These are phyloP conservation scores for Morus bassanus DNA, from an alignment of 2,797 vertebrate species.

Conservation along the genomic window DNA sequence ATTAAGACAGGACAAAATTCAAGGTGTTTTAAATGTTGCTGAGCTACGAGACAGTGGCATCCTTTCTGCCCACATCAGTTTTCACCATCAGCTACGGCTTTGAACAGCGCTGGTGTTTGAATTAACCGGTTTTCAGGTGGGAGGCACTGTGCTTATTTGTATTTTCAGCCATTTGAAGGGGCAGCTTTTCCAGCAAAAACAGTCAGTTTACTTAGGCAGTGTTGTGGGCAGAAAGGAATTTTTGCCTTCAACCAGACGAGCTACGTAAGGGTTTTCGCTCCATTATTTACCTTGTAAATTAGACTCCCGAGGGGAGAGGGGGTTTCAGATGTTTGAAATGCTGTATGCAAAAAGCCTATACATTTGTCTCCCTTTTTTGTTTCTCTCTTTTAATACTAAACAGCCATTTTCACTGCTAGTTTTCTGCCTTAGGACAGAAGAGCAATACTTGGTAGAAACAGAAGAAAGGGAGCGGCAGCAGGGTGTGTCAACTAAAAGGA, in stretches of 20 bases:
- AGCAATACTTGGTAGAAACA: background rate
- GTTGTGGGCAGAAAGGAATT: constrained; percentile 10
- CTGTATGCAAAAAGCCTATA: constrained; percentile 15
- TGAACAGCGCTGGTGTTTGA: background rate
- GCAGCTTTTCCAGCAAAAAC: background rate
- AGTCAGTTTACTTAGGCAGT: background rate
- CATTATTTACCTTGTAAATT: constrained; percentile 63
- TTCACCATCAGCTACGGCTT: background rate
- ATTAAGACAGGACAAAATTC: background rate
- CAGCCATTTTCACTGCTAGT: background rate
- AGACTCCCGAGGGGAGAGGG: background rate
- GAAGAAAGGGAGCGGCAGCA: background rate
- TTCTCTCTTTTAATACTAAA: constrained; percentile 17
- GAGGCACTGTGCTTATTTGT: background rate
- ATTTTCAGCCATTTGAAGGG: background rate
- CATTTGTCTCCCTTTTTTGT: constrained; percentile 31
- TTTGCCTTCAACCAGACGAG: constrained; percentile 7
- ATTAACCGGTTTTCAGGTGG: background rate
- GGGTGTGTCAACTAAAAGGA: background rate
- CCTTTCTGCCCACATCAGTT: background rate
- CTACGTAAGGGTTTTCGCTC: background rate
- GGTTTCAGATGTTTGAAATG: constrained; percentile 14
- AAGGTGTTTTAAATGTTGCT: background rate
- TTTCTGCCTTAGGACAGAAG: constrained; percentile 19
- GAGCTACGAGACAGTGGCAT: background rate